Evolutionary conservation across 1,140 invertebrate genomes (phyloP).

Genomic region (Bombyx mori): ASM3026992v2 NC_085116.1:11361001-11361500

Average conservation of each 20-base stretch:
- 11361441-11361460: conserved; percentile 41
- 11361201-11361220: too few relatives aligned
- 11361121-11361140: too few relatives aligned
- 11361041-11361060: conserved; percentile 7
- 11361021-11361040: conserved; percentile 5
- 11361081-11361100: conserved; percentile 4
- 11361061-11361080: conserved; percentile 9
- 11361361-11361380: too few relatives aligned
- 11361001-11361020: conserved; percentile 4
- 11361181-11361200: too few relatives aligned
- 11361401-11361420: conserved; percentile 60
- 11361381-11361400: conserved; percentile 31
- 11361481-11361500: too few relatives aligned
- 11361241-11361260: too few relatives aligned
- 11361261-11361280: neutral
- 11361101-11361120: neutral
- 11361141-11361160: too few relatives aligned
- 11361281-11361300: neutral
- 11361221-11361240: too few relatives aligned
- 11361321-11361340: conserved; percentile 1
- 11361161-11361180: too few relatives aligned
- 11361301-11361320: neutral
- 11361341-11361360: neutral
- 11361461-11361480: conserved; percentile 4
- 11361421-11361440: conserved; percentile 55